Evolutionary conservation across 2,888 invertebrate species (phyloP), one percentile per base, ranked within the genome.

Genomic region (Pyralis farinalis): DNA sequence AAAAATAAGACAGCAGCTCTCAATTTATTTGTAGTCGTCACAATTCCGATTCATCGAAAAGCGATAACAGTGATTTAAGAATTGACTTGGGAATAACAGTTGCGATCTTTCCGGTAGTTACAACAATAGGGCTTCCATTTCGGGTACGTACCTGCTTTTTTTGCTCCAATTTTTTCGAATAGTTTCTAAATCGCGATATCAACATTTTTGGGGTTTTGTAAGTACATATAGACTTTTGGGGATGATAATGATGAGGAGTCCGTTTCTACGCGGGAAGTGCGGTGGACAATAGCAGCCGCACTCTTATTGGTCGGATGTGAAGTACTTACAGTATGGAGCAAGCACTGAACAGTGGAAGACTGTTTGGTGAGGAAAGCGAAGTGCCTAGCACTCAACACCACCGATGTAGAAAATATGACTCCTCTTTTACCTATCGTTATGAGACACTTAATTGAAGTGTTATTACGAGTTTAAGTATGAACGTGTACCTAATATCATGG

Each of bases 371-470:
- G 62, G 71, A 80, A 83, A 82, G 80, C 63, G 85, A 71, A 62
- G 86, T 80, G 82, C 74, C 37, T 39, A 53, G 73, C 84, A 72
- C 80, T 79, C 85, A 52, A 72, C 63, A 46, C 71, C 76, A 85
- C 86, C 66, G 84, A 47, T 57, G 85, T 85, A 86, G 85, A 76
- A 74, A 52, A 55, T 78, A 79, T 83, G 85, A 84, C 85, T 77
- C 71, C 79, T 71, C 71, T 83, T 85, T 77, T 64, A 25, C 8
- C 5, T 25, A 25, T 25, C n/a, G 7, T 2, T 2, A 3, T 16
- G 4, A 16, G 16, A 16, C 16, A 4, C 16, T 4, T 16, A 16
- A n/a, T n/a, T n/a, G n/a, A n/a, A n/a, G n/a, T n/a, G n/a, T n/a
- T n/a, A n/a, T n/a, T n/a, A n/a, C n/a, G n/a, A n/a, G n/a, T n/a